Percentiles rank a stretch among this genome's conserved stretches.
These are phyloP conservation scores for Sterrhoptilus dennistouni DNA, from an alignment of 2,113 vertebrate species.

Conservation along the genomic window DNA sequence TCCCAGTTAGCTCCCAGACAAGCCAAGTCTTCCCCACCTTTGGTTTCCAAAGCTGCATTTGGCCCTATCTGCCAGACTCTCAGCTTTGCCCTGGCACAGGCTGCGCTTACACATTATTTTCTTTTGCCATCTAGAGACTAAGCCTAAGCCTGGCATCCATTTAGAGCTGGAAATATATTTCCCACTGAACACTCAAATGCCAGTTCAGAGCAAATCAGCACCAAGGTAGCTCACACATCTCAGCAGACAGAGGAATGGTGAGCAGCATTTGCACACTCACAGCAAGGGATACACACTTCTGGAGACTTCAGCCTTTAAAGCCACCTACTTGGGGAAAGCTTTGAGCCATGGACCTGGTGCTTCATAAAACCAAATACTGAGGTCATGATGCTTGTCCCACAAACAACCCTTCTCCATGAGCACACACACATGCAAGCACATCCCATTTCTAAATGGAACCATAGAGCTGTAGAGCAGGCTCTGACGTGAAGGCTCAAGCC, in stretches of 20 bases:
- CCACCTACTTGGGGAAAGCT: not conserved
- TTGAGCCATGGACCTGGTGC: not conserved
- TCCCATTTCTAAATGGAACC: not conserved
- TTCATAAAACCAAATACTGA: not conserved
- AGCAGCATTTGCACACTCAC: not conserved
- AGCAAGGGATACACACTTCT: not conserved
- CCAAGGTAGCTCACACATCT: not conserved
- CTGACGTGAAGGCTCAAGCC: not conserved
- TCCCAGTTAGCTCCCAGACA: not conserved
- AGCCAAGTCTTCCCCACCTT: not conserved
- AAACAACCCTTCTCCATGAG: not conserved
- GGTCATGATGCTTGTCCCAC: not conserved
- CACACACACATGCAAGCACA: not conserved
- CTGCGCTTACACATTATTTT: not conserved
- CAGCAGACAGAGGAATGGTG: not conserved
- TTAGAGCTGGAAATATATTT: not conserved
- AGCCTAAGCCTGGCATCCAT: not conserved
- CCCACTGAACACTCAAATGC: not conserved
- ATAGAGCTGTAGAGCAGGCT: not conserved
- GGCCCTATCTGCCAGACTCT: not conserved
- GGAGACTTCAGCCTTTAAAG: not conserved
- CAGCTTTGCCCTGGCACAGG: not conserved
- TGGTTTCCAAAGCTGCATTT: accelerated
- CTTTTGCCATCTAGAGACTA: not conserved
- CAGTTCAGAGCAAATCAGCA: not conserved